Conservation (phyloP, 2,797 vertebrate genomes). For the Pangasius sanitwongsei region DNA sequence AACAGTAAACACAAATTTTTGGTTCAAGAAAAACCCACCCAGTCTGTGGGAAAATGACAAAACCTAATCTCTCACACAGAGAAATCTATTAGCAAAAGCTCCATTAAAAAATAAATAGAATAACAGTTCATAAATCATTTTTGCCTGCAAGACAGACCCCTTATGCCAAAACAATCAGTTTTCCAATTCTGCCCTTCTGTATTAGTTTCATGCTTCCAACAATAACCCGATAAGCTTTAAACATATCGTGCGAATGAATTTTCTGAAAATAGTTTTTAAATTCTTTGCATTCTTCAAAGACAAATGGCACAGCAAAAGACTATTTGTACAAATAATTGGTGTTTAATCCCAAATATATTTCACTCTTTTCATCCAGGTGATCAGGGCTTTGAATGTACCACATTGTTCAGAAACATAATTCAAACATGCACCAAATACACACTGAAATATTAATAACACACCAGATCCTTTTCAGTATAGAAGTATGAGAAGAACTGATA, state of each 20-base stretch:
- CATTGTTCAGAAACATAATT: neutral
- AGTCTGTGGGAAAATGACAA: neutral
- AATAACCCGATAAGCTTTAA: neutral
- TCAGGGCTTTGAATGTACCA: neutral
- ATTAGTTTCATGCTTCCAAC: neutral
- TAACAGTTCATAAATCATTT: constrained; percentile 20
- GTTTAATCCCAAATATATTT: neutral
- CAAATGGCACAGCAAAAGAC: neutral
- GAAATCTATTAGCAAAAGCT: constrained; percentile 12
- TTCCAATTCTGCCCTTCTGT: neutral
- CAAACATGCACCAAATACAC: neutral
- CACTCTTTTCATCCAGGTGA: neutral
- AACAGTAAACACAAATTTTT: neutral
- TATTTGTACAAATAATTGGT: neutral
- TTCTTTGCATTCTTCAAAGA: neutral
- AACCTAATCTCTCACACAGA: neutral
- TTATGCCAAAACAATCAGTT: neutral
- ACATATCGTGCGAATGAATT: neutral
- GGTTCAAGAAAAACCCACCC: neutral
- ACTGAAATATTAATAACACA: neutral
- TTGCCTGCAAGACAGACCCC: neutral
- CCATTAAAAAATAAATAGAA: neutral
- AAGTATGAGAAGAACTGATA: neutral
- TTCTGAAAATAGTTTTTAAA: neutral
- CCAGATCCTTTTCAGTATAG: neutral